Base-by-base conservation (phyloP, 2,888 invertebrate genomes). In the Pseudoips prasinana region DNA sequence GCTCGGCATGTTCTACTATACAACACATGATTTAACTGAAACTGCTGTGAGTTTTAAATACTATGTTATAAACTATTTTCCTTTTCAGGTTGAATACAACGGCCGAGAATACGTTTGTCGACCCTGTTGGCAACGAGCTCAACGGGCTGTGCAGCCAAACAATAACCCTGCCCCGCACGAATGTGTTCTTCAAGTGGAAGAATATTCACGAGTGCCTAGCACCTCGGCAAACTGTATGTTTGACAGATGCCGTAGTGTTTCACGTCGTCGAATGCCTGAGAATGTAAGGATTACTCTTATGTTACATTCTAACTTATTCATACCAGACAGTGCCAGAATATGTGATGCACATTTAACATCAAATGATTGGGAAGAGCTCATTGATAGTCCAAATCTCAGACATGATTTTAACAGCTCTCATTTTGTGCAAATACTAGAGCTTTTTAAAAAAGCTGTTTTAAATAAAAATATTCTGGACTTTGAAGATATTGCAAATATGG, bases 401-500 rank as follows among this genome's bases (percentile, higher is more conserved):
- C n/a, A n/a, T n/a, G n/a, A n/a, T n/a, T n/a, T n/a, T n/a, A n/a
- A n/a, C n/a, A n/a, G n/a, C n/a, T n/a, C n/a, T n/a, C n/a, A n/a
- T n/a, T n/a, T n/a, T n/a, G n/a, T n/a, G n/a, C n/a, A n/a, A n/a
- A n/a, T n/a, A n/a, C n/a, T n/a, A n/a, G n/a, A n/a, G n/a, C n/a
- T n/a, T n/a, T n/a, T n/a, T n/a, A n/a, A n/a, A n/a, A n/a, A n/a
- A n/a, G n/a, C n/a, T n/a, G n/a, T n/a, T n/a, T n/a, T n/a, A n/a
- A n/a, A n/a, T n/a, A n/a, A n/a, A n/a, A n/a, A n/a, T n/a, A n/a
- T n/a, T n/a, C n/a, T 34, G 10, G 32, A 34, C 33, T 40, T 25
- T 25, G 40, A 45, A 39, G 31, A 45, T 27, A 37, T 40, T 18
- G 39, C 37, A 31, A 17, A 28, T 22, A 29, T 45, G 10, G 37